Conservation (phyloP, 30 jellyfish, hydroid and myxozoan species). For the Hydractinia symbiolongicarpus region DNA sequence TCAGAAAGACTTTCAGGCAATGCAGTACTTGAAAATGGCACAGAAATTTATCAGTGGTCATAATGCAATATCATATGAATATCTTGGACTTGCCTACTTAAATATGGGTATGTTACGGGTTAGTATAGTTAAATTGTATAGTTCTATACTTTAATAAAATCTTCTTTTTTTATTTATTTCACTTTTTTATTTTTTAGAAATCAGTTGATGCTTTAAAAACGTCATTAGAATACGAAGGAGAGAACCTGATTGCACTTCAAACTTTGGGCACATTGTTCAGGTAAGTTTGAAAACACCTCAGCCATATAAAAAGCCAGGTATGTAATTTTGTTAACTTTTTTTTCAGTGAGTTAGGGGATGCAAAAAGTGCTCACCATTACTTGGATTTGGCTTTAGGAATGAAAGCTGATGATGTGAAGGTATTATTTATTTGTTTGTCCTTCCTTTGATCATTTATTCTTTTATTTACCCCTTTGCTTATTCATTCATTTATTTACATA, state of each 20-base stretch:
- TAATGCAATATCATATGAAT: conserved; percentile 65
- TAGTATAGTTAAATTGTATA: not conserved
- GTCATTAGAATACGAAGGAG: conserved; percentile 81
- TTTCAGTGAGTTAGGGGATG: conserved; percentile 83
- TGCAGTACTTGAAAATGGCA: conserved; percentile 63
- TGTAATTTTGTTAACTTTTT: not conserved
- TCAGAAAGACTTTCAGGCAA: conserved; percentile 65
- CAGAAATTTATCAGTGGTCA: conserved; percentile 79
- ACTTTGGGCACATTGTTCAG: conserved; percentile 67
- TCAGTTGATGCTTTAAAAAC: conserved; percentile 68
- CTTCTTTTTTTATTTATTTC: not conserved
- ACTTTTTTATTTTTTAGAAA: conserved; percentile 36
- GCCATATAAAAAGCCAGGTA: not conserved
- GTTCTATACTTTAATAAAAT: not conserved
- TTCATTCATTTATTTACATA: too few species aligned
- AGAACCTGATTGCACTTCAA: conserved; percentile 56
- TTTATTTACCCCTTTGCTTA: too few species aligned
- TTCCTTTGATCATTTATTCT: too few species aligned
- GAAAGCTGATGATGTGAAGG: conserved; percentile 64
- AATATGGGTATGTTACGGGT: conserved; percentile 88
- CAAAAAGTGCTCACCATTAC: conserved; percentile 47
- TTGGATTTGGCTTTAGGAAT: conserved; percentile 56
- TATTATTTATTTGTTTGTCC: not conserved
- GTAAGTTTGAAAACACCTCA: conserved; percentile 32
- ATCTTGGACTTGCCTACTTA: conserved; percentile 75